Conservation (phyloP, 2,888 invertebrate genomes). For the Scaptomyza tumidula region DNA sequence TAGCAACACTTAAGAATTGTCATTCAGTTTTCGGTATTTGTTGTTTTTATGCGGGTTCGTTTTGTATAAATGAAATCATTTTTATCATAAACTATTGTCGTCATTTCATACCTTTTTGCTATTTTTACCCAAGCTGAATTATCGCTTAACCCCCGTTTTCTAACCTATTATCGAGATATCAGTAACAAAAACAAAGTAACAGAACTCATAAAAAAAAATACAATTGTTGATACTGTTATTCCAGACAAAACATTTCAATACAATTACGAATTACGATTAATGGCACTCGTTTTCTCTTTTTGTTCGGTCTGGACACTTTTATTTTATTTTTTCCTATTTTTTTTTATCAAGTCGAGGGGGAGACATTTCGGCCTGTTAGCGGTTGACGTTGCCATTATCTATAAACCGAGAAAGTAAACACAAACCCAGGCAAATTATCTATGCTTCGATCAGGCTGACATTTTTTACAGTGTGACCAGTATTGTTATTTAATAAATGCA, state of each 20-base stretch:
- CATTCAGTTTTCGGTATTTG: not conserved
- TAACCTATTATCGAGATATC: slow-evolving; percentile 33
- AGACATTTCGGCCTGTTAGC: slow-evolving; percentile 30
- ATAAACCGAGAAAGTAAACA: slow-evolving; percentile 74
- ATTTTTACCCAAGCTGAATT: slow-evolving; percentile 24
- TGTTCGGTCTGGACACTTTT: slow-evolving; percentile 31
- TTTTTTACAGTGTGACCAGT: slow-evolving; percentile 49
- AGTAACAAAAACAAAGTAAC: slow-evolving; percentile 24
- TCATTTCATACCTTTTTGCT: slow-evolving; percentile 5
- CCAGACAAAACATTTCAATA: slow-evolving; percentile 47
- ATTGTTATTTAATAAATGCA: too few species aligned
- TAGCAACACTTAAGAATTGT: not conserved
- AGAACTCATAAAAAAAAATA: slow-evolving; percentile 29
- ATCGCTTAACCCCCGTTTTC: slow-evolving; percentile 22
- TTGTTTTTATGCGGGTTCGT: not conserved
- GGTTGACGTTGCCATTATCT: slow-evolving; percentile 64
- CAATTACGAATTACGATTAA: slow-evolving; percentile 59
- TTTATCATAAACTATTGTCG: slow-evolving; percentile 3
- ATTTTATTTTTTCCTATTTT: slow-evolving; percentile 16
- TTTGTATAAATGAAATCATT: not conserved
- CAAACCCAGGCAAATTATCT: slow-evolving; percentile 72
- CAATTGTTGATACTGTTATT: slow-evolving; percentile 37
- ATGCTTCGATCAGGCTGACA: slow-evolving; percentile 65
- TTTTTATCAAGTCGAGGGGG: slow-evolving; percentile 62
- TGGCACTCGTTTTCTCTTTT: slow-evolving; percentile 41